These are phyloP conservation scores for Nannospalax galili DNA, from an alignment of 2,113 vertebrate species.

Conservation along the genomic window DNA sequence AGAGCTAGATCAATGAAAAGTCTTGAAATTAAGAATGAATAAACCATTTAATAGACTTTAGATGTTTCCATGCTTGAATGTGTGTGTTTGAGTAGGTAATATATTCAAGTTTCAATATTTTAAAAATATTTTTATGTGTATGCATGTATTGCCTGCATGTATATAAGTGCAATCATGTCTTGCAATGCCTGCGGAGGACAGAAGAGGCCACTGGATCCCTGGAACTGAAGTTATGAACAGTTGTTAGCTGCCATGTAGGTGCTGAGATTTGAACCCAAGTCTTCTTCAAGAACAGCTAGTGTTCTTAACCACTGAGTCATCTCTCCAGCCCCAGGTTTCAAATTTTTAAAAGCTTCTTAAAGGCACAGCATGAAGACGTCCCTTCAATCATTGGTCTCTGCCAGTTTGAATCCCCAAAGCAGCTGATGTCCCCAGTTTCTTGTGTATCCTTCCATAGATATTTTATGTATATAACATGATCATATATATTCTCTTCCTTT, in stretches of 20 bases:
- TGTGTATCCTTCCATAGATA: background rate
- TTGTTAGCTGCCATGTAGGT: no score
- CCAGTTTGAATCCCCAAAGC: background rate
- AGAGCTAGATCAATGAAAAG: background rate
- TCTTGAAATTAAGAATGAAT: background rate
- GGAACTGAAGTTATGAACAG: no score
- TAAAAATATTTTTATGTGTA: no score
- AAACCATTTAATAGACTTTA: background rate
- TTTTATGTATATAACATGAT: background rate
- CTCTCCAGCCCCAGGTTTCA: no score
- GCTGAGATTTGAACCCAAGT: no score
- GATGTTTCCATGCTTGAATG: background rate
- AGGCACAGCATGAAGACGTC: background rate
- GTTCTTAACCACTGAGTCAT: no score
- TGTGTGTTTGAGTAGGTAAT: background rate
- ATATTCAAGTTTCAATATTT: background rate
- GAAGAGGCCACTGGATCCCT: no score
- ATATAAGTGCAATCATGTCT: no score
- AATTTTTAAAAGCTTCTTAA: background rate
- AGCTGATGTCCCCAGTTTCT: background rate
- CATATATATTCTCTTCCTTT: background rate
- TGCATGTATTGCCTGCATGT: no score
- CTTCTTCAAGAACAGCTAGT: no score
- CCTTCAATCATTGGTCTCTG: background rate
- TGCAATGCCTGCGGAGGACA: no score